These are phyloP conservation scores for Synchiropus splendidus DNA, from an alignment of 2,113 vertebrate genomes.

Conservation along the genomic window DNA sequence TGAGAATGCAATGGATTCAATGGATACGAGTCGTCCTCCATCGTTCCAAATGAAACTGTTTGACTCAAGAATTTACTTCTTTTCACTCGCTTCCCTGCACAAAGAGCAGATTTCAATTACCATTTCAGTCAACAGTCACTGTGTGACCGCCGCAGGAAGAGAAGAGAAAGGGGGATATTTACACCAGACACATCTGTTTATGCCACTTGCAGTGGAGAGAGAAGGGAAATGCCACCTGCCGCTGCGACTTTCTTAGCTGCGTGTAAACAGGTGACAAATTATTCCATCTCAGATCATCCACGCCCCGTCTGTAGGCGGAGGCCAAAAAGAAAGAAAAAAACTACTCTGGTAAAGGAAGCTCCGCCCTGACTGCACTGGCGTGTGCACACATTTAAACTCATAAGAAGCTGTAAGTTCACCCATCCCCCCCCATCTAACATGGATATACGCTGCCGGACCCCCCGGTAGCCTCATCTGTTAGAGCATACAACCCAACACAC, in stretches of 20 bases:
- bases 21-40: too few species aligned
- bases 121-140: too few species aligned
- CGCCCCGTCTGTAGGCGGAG: constrained; percentile 28
- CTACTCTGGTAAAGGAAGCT: constrained; percentile 37
- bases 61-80: too few species aligned
- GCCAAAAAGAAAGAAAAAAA: constrained; percentile 42
- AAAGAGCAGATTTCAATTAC: too few species aligned
- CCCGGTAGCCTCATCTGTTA: constrained; percentile 52
- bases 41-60: too few species aligned
- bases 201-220: constrained; percentile 21
- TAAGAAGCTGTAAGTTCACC: constrained; percentile 15
- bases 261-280: constrained; percentile 64
- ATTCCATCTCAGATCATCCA: constrained; percentile 44
- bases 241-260: constrained; percentile 40
- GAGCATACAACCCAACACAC: constrained; percentile 27
- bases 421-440: constrained; percentile 17
- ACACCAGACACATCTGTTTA: constrained; percentile 45
- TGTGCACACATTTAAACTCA: too few species aligned
- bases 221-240: constrained; percentile 55
- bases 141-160: neutral
- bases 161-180: constrained; percentile 25
- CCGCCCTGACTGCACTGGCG: too few species aligned
- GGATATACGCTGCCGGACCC: constrained; percentile 44
- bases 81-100: too few species aligned
- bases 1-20: too few species aligned